Evolutionary conservation across 1,140 invertebrate species (phyloP), one percentile per base, ranked within the genome.

Genomic region (Coenobita brevimanus): DNA sequence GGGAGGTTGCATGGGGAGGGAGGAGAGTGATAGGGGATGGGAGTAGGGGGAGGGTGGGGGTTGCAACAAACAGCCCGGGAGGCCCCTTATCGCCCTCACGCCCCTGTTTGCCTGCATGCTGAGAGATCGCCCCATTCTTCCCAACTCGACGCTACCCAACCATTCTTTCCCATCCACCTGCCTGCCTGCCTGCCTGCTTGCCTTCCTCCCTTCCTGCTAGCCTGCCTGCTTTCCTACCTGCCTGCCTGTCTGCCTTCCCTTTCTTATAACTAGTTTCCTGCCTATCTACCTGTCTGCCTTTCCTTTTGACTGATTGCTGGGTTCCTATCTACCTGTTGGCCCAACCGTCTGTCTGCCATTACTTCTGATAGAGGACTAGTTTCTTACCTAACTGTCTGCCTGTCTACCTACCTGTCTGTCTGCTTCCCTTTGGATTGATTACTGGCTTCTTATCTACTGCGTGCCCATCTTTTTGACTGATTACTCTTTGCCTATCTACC

Each of bases 81-180:
- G 73, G 73, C 73, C 41, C 50, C 73, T 76, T 76, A 76, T 54
- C 75, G 24, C 41, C n/a, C 36, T 78, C 10, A 30, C 75, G 57
- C 75, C 75, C 41, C 43, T 78, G 75, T 78, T 78, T 78, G 75
- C 75, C 50, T 78, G 43, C 46, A 54, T 43, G n/a, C 46, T 78
- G 75, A 78, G 27, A 24, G 75, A 78, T 78, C 38, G 75, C 75
- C n/a, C 46, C 75, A 78, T 54, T 78, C 57, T 78, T 78, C 75
- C 43, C 50, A 50, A 50, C 46, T n/a, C 75, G 41, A 27, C 46
- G 46, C 46, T 54, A 17, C 21, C 17, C 21, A 21, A 3, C 60
- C 17, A 27, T 54, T 54, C 50, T 21, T 21, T 21, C 50, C 21
- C 21, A 17, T n/a, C n/a, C n/a, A n/a, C n/a, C n/a, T n/a, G n/a